Evolutionary conservation across 2,888 invertebrate genomes (phyloP).

Genomic region (Maniola hyperantus): DNA sequence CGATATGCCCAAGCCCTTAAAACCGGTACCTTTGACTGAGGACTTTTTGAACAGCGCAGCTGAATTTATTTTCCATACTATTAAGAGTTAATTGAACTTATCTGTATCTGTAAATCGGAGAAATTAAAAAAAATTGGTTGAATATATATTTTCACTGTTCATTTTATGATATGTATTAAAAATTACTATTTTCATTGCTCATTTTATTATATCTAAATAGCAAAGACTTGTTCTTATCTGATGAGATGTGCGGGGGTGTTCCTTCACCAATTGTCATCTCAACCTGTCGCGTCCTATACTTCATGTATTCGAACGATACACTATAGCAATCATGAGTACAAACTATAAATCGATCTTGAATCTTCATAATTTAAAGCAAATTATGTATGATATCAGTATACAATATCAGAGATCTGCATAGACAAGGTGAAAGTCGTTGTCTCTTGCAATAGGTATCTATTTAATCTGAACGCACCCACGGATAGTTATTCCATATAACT

Average conservation of each 20-base stretch:
- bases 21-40: constrained; percentile 28
- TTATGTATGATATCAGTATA: constrained; percentile 11
- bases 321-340: too few relatives aligned
- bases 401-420: constrained; percentile 22
- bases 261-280: too few relatives aligned
- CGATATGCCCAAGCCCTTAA: constrained; percentile 1
- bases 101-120: constrained; percentile 4
- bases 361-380: constrained; percentile 14
- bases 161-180: too few relatives aligned
- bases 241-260: too few relatives aligned
- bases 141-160: too few relatives aligned
- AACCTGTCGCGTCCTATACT: too few relatives aligned
- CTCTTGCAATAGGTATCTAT: constrained; percentile 12
- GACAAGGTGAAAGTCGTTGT: constrained; percentile 23
- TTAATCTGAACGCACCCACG: constrained; percentile 23
- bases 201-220: too few relatives aligned
- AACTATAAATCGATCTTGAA: not conserved
- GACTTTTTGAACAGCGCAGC: constrained; percentile 25
- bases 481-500: constrained; percentile 1
- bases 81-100: constrained; percentile 13
- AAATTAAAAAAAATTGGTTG: not conserved
- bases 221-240: too few relatives aligned
- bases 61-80: constrained; percentile 20
- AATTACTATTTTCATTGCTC: too few relatives aligned
- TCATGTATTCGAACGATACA: too few relatives aligned